Percentiles rank a stretch among this genome's conserved stretches.
These are phyloP conservation scores for Drosophila aff. DNA, from an alignment of 1,140 invertebrate genomes.

Conservation along the genomic window DNA sequence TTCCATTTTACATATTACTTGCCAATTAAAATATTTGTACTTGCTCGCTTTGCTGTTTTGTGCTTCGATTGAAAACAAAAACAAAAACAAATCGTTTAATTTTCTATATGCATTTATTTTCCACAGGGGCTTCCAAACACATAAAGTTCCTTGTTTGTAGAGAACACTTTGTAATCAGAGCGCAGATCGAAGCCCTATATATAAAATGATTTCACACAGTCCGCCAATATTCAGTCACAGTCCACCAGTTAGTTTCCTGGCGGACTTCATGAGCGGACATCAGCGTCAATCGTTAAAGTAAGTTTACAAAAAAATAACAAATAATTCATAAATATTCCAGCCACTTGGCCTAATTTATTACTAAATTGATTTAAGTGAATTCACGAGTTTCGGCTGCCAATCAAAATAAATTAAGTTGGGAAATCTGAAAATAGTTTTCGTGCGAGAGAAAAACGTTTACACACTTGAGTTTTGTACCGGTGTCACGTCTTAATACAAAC, in stretches of 20 bases:
- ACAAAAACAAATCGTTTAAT: slow-evolving; percentile 56
- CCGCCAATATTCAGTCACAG: slow-evolving; percentile 89
- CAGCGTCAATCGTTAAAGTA: slow-evolving; percentile 79
- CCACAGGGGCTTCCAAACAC: slow-evolving; percentile 58
- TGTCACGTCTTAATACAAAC: slow-evolving; percentile 25
- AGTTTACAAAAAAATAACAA: slow-evolving; percentile 37
- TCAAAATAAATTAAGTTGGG: slow-evolving; percentile 32
- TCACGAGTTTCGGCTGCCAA: slow-evolving; percentile 39
- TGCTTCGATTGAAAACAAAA: slow-evolving; percentile 41
- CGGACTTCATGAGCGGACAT: slow-evolving; percentile 86
- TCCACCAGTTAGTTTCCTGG: slow-evolving; percentile 87
- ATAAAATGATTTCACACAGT: slow-evolving; percentile 88
- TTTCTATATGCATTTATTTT: slow-evolving; percentile 42
- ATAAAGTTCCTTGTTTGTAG: slow-evolving; percentile 71
- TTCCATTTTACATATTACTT: slow-evolving; percentile 50
- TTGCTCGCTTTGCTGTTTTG: slow-evolving; percentile 27
- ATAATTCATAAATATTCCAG: slow-evolving; percentile 18
- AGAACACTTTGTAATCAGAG: slow-evolving; percentile 49
- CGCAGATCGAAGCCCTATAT: slow-evolving; percentile 53
- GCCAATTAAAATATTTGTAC: slow-evolving; percentile 49
- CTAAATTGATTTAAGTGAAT: slow-evolving; percentile 60
- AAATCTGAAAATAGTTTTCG: slow-evolving; percentile 13
- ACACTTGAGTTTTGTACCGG: background rate
- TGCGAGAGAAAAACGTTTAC: slow-evolving; percentile 5
- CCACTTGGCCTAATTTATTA: slow-evolving; percentile 42